phyloP scores from a whole-genome alignment of 2,797 vertebrate species.

The Pangasius djambal region DNA sequence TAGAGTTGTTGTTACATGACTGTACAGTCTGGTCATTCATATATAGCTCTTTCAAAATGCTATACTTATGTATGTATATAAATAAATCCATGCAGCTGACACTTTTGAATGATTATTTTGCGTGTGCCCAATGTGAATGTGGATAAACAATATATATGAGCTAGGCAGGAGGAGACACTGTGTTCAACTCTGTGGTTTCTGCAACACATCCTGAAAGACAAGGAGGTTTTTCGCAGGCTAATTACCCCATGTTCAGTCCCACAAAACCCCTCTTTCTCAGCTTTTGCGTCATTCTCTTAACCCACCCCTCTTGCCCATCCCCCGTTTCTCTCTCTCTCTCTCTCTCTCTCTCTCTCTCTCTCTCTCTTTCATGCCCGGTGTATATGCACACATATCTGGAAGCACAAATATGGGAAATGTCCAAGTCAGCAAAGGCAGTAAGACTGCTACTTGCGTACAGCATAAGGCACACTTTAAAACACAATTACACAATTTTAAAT shows the following conservation, averaged over 20 bases:
- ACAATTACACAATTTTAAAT: neutral
- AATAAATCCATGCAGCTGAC: neutral
- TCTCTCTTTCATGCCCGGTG: neutral
- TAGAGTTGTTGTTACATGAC: neutral
- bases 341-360: neutral
- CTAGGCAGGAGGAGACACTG: neutral
- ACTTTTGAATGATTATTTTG: neutral
- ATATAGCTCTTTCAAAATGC: neutral
- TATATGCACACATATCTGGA: neutral
- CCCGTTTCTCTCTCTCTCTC: neutral
- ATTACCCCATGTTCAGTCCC: neutral
- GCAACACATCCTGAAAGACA: slow-evolving; percentile 7
- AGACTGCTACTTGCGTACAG: neutral
- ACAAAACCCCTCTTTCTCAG: neutral
- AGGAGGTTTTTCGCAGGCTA: too few relatives aligned
- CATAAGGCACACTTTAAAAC: neutral
- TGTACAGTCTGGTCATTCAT: neutral
- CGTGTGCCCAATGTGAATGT: neutral
- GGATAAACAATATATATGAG: neutral
- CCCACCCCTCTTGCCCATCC: too few relatives aligned
- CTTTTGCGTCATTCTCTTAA: slow-evolving; percentile 52
- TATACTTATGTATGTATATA: neutral
- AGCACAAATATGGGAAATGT: neutral
- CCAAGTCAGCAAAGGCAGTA: neutral
- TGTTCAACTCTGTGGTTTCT: neutral